A percentile compares a stretch with the other conserved stretches of the same genome.
These are phyloP conservation scores for Brachionus asplanchnoidis DNA, from an alignment of 1,140 invertebrate genomes.

Conservation along the genomic window DNA sequence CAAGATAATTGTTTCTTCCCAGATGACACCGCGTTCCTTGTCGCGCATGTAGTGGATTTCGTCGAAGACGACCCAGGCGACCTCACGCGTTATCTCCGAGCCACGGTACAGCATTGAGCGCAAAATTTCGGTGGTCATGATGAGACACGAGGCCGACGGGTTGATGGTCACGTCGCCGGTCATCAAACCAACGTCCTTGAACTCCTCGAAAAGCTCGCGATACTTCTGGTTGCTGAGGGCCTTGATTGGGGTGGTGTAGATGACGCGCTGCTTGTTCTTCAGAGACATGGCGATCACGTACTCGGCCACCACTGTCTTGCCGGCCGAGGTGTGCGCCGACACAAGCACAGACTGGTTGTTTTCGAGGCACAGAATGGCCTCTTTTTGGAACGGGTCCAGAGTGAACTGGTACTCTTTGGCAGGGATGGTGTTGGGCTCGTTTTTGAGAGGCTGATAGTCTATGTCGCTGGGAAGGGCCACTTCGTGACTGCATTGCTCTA, in stretches of 20 bases:
- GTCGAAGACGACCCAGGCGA: slow-evolving; percentile 99
- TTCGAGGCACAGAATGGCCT: slow-evolving; percentile 93
- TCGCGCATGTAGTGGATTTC: slow-evolving; percentile 99
- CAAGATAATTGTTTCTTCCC: slow-evolving; percentile 98
- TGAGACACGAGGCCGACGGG: slow-evolving; percentile 89
- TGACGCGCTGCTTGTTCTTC: slow-evolving; percentile 76
- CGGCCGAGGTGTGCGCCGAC: slow-evolving; percentile 98
- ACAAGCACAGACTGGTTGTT: slow-evolving; percentile 94
- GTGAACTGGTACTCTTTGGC: slow-evolving; percentile 90
- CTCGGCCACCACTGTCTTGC: slow-evolving; percentile 98
- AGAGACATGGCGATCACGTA: slow-evolving; percentile 70
- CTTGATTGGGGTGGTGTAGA: slow-evolving; percentile 99
- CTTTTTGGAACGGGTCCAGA: slow-evolving; percentile 95
- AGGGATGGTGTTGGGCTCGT: slow-evolving; percentile 60
- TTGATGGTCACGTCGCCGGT: slow-evolving; percentile 99
- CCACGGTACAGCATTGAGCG: slow-evolving; percentile 97
- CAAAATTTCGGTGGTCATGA: slow-evolving; percentile 99
- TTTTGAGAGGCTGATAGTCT: slow-evolving; percentile 67
- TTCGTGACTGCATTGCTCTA: slow-evolving; percentile 34
- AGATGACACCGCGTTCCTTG: slow-evolving; percentile 93
- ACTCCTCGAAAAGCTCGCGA: slow-evolving; percentile 93
- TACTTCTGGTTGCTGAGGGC: slow-evolving; percentile 99
- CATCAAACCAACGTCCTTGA: slow-evolving; percentile 88
- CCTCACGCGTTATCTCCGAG: slow-evolving; percentile 91
- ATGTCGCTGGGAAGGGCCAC: slow-evolving; percentile 78